Percentiles rank a stretch among this genome's conserved stretches.
Evolutionary conservation across 53 echinoderm and acorn worm species (phyloP).

Genomic region (Antedon mediterranea): DNA sequence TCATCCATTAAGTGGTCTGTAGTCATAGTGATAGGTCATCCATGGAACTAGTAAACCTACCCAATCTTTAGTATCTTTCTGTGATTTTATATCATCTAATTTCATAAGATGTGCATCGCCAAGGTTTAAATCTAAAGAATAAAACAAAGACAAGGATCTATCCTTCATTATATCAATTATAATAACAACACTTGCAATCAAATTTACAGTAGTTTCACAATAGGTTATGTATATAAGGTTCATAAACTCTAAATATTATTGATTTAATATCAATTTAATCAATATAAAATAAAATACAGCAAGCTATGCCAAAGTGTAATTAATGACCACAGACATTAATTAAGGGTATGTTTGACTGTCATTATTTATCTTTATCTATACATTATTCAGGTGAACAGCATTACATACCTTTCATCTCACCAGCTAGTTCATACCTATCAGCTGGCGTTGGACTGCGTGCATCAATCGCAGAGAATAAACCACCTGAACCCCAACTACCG

Average conservation of each 20-base stretch:
- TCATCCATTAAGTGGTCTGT: no score
- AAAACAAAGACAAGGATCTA: background rate
- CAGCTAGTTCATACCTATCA: conserved; percentile 58
- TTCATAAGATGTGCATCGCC: conserved; percentile 70
- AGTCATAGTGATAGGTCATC: background rate
- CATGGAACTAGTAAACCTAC: conserved; percentile 26
- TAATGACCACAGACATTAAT: no score
- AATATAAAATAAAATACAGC: no score
- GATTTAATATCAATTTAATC: no score
- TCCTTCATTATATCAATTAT: background rate
- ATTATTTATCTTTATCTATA: no score
- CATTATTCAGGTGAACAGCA: background rate
- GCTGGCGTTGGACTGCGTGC: conserved; percentile 53
- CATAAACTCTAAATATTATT: no score
- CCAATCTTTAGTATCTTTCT: conserved; percentile 49
- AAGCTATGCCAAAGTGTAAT: no score
- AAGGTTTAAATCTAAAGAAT: conserved; percentile 52
- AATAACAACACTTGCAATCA: no score
- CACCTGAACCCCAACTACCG: conserved; percentile 85
- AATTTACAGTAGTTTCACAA: no score
- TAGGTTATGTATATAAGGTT: no score
- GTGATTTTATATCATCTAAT: conserved; percentile 64
- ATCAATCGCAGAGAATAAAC: conserved; percentile 69
- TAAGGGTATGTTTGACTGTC: no score
- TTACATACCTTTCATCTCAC: conserved; percentile 94